These are phyloP conservation scores for Elegia similella DNA, from an alignment of 2,888 invertebrate genomes.

Conservation along the genomic window DNA sequence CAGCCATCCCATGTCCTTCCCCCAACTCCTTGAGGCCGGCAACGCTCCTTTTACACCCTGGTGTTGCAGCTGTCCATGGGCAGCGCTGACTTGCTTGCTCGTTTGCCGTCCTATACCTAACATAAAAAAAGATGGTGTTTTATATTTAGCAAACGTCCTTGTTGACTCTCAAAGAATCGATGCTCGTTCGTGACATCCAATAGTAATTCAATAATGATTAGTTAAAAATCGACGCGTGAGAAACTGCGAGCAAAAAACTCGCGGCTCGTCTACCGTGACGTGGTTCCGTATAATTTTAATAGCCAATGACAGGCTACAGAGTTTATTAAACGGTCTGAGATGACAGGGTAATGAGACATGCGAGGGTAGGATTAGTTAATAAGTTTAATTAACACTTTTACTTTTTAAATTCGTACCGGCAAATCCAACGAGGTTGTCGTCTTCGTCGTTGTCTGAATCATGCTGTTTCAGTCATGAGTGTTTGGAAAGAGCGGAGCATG, in stretches of 20 bases:
- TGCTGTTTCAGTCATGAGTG: no score
- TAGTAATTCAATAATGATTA: constrained; percentile 7
- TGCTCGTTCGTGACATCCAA: neutral
- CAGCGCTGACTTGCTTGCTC: no score
- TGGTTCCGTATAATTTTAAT: constrained; percentile 11
- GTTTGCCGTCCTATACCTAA: no score
- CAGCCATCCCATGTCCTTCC: no score
- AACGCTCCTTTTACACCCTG: no score
- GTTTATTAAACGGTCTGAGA: neutral
- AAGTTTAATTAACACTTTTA: neutral
- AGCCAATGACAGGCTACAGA: neutral
- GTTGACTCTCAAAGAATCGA: neutral
- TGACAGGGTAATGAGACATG: neutral
- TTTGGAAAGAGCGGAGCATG: no score
- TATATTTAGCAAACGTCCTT: neutral
- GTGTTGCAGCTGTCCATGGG: no score
- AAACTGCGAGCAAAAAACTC: constrained; percentile 12
- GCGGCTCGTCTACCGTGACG: neutral
- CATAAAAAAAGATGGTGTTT: no score
- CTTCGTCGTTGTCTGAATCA: no score
- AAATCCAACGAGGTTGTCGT: no score
- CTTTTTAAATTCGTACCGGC: neutral
- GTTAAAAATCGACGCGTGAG: constrained; percentile 11
- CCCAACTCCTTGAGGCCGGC: no score
- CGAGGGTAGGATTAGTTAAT: neutral